Percentiles rank a stretch among this genome's conserved stretches.
Conservation (phyloP, 2,113 vertebrate species). For the Dicerorhinus sumatrensis region DNA sequence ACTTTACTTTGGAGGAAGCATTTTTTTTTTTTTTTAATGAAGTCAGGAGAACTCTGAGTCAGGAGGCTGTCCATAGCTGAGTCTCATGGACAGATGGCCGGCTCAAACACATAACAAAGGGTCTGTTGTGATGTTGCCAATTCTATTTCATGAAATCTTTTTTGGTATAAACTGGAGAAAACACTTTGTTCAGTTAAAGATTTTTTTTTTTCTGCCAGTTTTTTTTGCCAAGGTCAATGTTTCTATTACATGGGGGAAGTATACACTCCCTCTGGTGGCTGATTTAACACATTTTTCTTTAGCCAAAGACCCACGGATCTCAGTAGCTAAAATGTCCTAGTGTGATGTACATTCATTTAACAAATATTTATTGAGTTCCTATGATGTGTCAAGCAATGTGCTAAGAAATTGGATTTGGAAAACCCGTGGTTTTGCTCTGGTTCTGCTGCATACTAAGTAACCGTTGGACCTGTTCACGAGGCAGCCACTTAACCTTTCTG, state of each 20-base stretch:
- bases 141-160: constrained; percentile 65
- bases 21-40: constrained; percentile 37
- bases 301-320: neutral
- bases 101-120: constrained; percentile 59
- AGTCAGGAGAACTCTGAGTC: constrained; percentile 27
- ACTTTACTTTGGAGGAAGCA: constrained; percentile 48
- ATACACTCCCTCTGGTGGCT: constrained; percentile 69
- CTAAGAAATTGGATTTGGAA: neutral
- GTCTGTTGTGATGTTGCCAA: constrained; percentile 68
- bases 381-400: neutral
- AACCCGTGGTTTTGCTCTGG: neutral
- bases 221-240: constrained; percentile 74
- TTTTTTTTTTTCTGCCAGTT: constrained; percentile 10
- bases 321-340: neutral
- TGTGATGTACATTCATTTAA: neutral
- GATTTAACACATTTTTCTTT: constrained; percentile 37
- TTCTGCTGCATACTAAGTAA: neutral
- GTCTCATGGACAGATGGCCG: constrained; percentile 50
- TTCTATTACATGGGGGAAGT: constrained; percentile 41
- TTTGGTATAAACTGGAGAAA: constrained; percentile 76
- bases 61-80: constrained; percentile 40
- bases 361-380: neutral
- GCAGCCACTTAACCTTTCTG: neutral
- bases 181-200: constrained; percentile 68
- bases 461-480: neutral